Evolutionary conservation across 2,797 vertebrate genomes (phyloP).

Genomic region (Channallabes apus): DNA sequence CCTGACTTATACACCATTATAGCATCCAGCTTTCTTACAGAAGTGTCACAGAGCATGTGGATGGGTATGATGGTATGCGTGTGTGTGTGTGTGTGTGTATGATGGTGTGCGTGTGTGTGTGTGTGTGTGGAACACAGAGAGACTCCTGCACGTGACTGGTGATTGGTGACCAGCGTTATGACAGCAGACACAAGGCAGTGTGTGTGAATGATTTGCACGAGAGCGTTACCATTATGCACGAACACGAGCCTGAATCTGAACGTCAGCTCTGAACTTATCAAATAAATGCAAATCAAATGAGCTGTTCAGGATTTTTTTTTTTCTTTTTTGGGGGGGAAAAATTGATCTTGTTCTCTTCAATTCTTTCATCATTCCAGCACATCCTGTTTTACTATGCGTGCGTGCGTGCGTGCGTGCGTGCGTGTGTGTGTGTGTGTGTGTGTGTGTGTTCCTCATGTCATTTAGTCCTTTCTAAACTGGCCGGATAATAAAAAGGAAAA

Average conservation of each 20-base stretch:
- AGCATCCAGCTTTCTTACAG: neutral
- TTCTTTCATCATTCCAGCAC: slow-evolving; percentile 11
- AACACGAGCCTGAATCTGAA: slow-evolving; percentile 4
- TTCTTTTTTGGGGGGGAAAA: neutral
- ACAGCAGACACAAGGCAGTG: slow-evolving; percentile 15
- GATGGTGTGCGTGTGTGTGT: slow-evolving; percentile 19
- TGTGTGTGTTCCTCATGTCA: neutral
- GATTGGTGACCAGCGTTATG: neutral
- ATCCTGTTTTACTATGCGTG: too few species aligned
- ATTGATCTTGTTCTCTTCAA: neutral
- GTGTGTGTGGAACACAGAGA: neutral
- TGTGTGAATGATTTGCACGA: neutral
- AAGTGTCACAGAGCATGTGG: neutral
- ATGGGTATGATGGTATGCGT: neutral
- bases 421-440: too few species aligned
- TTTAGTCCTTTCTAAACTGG: neutral
- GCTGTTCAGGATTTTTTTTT: slow-evolving; percentile 3
- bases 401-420: too few species aligned
- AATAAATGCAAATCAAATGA: slow-evolving; percentile 12
- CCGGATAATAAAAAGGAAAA: neutral
- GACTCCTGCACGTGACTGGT: neutral
- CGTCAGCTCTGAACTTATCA: neutral
- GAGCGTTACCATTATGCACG: neutral
- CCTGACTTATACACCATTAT: neutral
- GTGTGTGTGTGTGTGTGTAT: slow-evolving; percentile 22